Conservation (phyloP, 2,113 vertebrate genomes). For the Hippocampus abdominalis region DNA sequence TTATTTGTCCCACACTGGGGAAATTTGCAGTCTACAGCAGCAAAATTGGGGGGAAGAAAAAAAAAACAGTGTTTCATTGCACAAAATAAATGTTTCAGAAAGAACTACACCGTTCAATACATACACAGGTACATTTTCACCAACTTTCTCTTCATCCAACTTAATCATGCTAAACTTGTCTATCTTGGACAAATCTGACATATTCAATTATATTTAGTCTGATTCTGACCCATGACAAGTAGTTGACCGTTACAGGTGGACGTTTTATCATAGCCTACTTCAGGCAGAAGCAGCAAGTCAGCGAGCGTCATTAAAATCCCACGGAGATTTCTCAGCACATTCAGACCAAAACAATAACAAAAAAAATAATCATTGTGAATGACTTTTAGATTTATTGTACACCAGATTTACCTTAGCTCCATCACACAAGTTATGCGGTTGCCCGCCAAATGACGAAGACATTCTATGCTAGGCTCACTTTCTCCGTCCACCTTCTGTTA, state of each 20-base stretch:
- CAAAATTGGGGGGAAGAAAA: too few relatives aligned
- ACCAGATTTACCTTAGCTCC: conserved; percentile 16
- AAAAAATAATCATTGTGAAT: not conserved
- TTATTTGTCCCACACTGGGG: too few relatives aligned
- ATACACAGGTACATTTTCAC: not conserved
- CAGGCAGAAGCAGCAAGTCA: not conserved
- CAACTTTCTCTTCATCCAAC: not conserved
- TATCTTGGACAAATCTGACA: not conserved
- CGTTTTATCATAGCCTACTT: not conserved
- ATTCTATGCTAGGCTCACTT: conserved; percentile 16
- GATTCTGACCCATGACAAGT: not conserved
- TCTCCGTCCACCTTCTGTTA: not conserved
- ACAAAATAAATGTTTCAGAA: too few relatives aligned
- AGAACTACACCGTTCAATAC: too few relatives aligned
- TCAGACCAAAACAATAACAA: not conserved
- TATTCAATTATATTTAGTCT: not conserved
- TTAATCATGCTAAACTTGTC: not conserved
- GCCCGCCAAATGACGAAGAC: conserved; percentile 20
- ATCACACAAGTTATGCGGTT: not conserved
- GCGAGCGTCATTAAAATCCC: not conserved
- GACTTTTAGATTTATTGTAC: not conserved
- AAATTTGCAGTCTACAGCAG: too few relatives aligned
- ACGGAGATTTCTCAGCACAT: not conserved
- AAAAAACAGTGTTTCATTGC: too few relatives aligned
- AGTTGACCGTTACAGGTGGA: not conserved